Conservation (phyloP, 2,888 invertebrate genomes). For the Nomada goodeniana region DNA sequence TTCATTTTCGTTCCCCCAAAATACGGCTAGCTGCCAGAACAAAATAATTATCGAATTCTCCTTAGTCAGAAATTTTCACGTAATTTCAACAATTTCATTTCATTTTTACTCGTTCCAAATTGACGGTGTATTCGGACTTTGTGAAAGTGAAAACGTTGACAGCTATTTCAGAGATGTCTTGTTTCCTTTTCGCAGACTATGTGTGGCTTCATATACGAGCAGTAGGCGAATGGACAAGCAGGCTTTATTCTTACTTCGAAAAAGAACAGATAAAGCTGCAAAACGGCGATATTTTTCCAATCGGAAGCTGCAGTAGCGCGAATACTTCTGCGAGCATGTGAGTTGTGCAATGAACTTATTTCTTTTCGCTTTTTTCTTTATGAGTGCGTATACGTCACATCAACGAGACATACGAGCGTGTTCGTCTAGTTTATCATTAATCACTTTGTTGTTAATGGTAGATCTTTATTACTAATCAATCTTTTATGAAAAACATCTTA, state of each 20-base stretch:
- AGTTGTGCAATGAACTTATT: constrained; percentile 53
- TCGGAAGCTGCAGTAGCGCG: constrained; percentile 74
- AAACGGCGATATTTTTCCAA: constrained; percentile 86
- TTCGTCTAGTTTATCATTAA: too few relatives aligned
- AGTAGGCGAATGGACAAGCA: constrained; percentile 97
- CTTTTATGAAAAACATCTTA: too few relatives aligned
- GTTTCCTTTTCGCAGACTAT: constrained; percentile 87
- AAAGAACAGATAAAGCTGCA: constrained; percentile 91
- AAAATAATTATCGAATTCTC: neutral
- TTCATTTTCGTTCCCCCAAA: too few relatives aligned
- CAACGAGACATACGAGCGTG: too few relatives aligned
- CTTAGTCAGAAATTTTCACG: neutral
- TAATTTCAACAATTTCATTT: too few relatives aligned
- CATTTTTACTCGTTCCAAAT: too few relatives aligned
- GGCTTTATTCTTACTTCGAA: constrained; percentile 94
- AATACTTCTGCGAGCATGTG: constrained; percentile 70
- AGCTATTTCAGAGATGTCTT: neutral
- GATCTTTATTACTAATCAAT: too few relatives aligned
- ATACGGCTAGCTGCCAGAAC: too few relatives aligned
- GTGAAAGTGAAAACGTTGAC: too few relatives aligned
- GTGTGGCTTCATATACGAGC: constrained; percentile 97
- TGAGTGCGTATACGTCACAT: too few relatives aligned
- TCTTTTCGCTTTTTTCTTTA: neutral
- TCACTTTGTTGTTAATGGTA: too few relatives aligned
- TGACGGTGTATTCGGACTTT: too few relatives aligned